Conservation (phyloP, 2,888 invertebrate genomes). For the Mythimna vitellina region DNA sequence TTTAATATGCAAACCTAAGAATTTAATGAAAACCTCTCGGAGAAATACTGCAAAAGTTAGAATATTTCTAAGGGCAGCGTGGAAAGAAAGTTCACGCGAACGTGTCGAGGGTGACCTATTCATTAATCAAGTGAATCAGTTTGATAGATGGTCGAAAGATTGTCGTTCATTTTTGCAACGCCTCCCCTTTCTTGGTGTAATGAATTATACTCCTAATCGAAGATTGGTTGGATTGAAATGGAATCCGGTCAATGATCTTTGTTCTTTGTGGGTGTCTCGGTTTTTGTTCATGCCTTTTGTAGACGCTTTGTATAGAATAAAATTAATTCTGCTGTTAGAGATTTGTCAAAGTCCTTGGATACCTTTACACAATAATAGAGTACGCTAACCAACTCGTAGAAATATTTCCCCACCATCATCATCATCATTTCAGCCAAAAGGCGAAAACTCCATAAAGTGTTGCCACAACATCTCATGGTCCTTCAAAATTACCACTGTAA, state of each 20-base stretch:
- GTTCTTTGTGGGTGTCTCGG: constrained; percentile 28
- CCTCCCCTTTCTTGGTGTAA: constrained; percentile 55
- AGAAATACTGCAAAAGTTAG: constrained; percentile 64
- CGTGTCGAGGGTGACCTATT: constrained; percentile 49
- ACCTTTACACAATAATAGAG: too few relatives aligned
- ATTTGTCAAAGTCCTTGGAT: too few relatives aligned
- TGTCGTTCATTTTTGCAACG: constrained; percentile 61
- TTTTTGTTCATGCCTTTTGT: constrained; percentile 14
- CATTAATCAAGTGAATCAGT: constrained; percentile 65
- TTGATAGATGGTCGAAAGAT: constrained; percentile 64
- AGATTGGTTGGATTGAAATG: constrained; percentile 50
- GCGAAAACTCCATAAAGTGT: too few relatives aligned
- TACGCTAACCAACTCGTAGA: too few relatives aligned
- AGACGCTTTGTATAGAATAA: not conserved
- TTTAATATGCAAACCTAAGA: constrained; percentile 62
- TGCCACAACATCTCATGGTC: too few relatives aligned
- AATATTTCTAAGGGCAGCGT: constrained; percentile 42
- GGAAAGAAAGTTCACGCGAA: constrained; percentile 49
- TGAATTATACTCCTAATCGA: constrained; percentile 58
- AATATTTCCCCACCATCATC: too few relatives aligned
- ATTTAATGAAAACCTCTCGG: constrained; percentile 56
- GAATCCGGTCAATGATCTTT: constrained; percentile 46
- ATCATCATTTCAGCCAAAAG: too few relatives aligned
- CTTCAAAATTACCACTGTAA: too few relatives aligned
- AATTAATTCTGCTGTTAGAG: not conserved